These are phyloP conservation scores for Drosophila putrida DNA, from an alignment of 2,888 invertebrate species.

Conservation along the genomic window DNA sequence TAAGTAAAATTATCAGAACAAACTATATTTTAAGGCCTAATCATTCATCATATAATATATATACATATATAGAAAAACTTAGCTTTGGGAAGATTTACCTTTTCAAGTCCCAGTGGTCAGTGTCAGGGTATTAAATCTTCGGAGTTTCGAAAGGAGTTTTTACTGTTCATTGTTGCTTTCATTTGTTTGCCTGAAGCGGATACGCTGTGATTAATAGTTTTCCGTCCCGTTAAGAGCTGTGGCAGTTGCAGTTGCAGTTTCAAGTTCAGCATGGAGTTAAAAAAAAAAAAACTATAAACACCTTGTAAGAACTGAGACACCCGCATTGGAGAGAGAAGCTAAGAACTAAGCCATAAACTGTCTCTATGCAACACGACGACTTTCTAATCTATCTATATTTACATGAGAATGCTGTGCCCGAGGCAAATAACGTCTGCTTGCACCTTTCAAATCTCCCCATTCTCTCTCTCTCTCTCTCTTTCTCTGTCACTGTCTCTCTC, in stretches of 20 bases:
- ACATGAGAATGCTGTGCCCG: slow-evolving; percentile 49
- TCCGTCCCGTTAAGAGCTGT: slow-evolving; percentile 31
- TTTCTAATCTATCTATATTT: slow-evolving; percentile 39
- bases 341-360: slow-evolving; percentile 14
- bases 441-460: slow-evolving; percentile 37
- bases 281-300: slow-evolving; percentile 53
- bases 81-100: too few relatives aligned
- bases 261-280: slow-evolving; percentile 60
- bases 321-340: slow-evolving; percentile 26
- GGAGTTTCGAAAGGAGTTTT: background rate
- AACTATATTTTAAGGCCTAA: too few relatives aligned
- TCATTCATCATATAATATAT: too few relatives aligned
- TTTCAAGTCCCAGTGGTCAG: background rate
- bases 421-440: slow-evolving; percentile 25
- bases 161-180: slow-evolving; percentile 44
- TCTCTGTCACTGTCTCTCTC: slow-evolving; percentile 41
- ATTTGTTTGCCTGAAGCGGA: slow-evolving; percentile 55
- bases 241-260: slow-evolving; percentile 43
- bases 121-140: background rate
- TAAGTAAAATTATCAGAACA: too few relatives aligned
- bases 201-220: slow-evolving; percentile 65
- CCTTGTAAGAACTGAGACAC: slow-evolving; percentile 43
- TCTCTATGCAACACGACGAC: slow-evolving; percentile 7
- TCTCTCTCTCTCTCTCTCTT: background rate
- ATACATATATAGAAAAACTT: too few relatives aligned